Evolutionary conservation across 2,888 invertebrate species (phyloP).

Genomic region (Belgica antarctica): DNA sequence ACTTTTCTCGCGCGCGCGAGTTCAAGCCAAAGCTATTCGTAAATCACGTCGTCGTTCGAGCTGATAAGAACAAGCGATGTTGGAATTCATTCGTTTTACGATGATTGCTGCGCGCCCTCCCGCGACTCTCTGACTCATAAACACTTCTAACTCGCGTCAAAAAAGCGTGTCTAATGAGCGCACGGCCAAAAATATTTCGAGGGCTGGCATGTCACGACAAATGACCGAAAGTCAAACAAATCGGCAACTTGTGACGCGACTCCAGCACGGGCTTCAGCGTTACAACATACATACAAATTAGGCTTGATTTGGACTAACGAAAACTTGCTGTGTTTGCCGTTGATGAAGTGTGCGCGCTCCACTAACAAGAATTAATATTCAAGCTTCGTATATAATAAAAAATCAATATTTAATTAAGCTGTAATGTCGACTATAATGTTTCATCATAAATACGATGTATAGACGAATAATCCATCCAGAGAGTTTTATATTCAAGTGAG

Average conservation of each 20-base stretch:
- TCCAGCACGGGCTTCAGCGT: neutral
- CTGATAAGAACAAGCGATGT: slow-evolving; percentile 25
- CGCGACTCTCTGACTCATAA: slow-evolving; percentile 18
- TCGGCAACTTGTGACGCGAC: neutral
- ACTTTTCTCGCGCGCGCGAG: neutral
- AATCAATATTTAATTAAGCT: slow-evolving; percentile 44
- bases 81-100: neutral
- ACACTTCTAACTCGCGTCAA: neutral
- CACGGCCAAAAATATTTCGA: neutral
- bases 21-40: slow-evolving; percentile 20
- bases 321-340: neutral
- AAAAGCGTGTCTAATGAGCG: slow-evolving; percentile 7
- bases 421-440: slow-evolving; percentile 36
- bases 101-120: slow-evolving; percentile 18
- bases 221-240: slow-evolving; percentile 32
- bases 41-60: slow-evolving; percentile 41
- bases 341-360: neutral
- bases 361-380: slow-evolving; percentile 36
- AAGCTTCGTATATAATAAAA: slow-evolving; percentile 40
- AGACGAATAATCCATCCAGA: neutral
- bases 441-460: slow-evolving; percentile 24
- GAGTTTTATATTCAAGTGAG: neutral
- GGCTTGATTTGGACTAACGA: neutral
- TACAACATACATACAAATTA: slow-evolving; percentile 29
- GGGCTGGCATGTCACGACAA: slow-evolving; percentile 4